A percentile compares a stretch with the other conserved stretches of the same genome.
Evolutionary conservation across 1,140 invertebrate genomes (phyloP).

Genomic region (Drosophila littoralis): DNA sequence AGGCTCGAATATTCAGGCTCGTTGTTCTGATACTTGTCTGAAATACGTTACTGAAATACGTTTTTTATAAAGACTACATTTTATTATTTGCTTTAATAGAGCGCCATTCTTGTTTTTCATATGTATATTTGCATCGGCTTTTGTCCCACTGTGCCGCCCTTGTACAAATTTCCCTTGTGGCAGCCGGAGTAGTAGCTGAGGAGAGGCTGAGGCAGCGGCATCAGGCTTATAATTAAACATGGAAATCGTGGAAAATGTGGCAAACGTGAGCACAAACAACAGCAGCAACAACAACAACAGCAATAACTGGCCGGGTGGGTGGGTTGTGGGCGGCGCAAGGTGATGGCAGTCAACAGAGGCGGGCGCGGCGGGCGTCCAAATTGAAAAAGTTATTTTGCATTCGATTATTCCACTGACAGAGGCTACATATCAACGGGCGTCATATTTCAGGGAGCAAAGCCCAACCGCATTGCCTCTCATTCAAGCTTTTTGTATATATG

Average conservation of each 20-base stretch:
- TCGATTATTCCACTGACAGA: slow-evolving; percentile 58
- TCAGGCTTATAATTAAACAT: slow-evolving; percentile 79
- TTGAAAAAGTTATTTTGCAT: slow-evolving; percentile 78
- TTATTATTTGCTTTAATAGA: neutral
- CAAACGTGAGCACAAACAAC: slow-evolving; percentile 52
- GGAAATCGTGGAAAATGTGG: slow-evolving; percentile 76
- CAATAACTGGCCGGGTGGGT: neutral
- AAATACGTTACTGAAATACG: neutral
- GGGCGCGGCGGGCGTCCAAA: slow-evolving; percentile 49
- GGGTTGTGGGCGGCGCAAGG: neutral
- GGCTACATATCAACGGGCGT: slow-evolving; percentile 41
- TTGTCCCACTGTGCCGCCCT: slow-evolving; percentile 33
- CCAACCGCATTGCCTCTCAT: neutral
- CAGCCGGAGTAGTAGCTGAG: slow-evolving; percentile 27
- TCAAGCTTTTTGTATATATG: neutral
- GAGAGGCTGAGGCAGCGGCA: slow-evolving; percentile 32
- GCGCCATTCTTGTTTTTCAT: neutral
- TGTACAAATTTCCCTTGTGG: slow-evolving; percentile 72
- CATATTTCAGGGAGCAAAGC: slow-evolving; percentile 29
- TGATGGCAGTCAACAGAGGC: slow-evolving; percentile 44
- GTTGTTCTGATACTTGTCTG: too few relatives aligned
- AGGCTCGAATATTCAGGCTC: too few relatives aligned
- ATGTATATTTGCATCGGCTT: neutral
- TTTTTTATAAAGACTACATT: neutral
- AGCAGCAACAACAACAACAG: slow-evolving; percentile 19